Evolutionary conservation across 2,888 invertebrate genomes (phyloP).

Genomic region (Cephus sareptanus): DNA sequence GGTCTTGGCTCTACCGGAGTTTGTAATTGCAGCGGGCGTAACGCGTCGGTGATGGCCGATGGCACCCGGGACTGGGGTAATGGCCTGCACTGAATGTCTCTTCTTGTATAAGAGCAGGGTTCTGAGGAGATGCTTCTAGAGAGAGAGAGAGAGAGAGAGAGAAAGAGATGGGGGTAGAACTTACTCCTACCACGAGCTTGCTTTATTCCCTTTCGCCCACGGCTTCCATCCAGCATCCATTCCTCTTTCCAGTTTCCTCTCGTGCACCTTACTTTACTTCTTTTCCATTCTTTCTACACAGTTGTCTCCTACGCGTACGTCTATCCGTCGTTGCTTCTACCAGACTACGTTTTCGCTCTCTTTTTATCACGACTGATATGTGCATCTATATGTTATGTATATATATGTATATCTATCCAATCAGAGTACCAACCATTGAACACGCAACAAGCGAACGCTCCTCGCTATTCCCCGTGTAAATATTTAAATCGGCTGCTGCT

Average conservation of each 20-base stretch:
- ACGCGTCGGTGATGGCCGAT: constrained; percentile 61
- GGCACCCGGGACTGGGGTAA: constrained; percentile 55
- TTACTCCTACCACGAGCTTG: no score
- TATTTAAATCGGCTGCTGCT: constrained; percentile 17
- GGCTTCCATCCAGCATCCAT: no score
- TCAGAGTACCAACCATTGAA: constrained; percentile 22
- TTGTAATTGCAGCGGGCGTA: constrained; percentile 62
- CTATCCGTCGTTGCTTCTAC: no score
- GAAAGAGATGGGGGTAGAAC: no score
- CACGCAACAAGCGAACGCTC: constrained; percentile 20
- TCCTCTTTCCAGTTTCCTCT: no score
- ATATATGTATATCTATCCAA: neutral
- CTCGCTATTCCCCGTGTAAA: constrained; percentile 11
- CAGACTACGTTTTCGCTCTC: no score
- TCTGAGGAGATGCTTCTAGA: neutral
- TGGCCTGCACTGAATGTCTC: constrained; percentile 57
- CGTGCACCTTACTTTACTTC: no score
- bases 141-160: no score
- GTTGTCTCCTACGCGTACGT: no score
- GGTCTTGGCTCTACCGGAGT: constrained; percentile 49
- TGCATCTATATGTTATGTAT: no score
- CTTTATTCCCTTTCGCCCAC: neutral
- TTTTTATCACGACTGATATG: no score
- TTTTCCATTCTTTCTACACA: no score
- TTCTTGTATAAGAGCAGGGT: constrained; percentile 26